Percentiles rank a stretch among this genome's conserved stretches.
phyloP scores from a whole-genome alignment of 1,140 invertebrate species.

The Drosophila mojavensis region DNA sequence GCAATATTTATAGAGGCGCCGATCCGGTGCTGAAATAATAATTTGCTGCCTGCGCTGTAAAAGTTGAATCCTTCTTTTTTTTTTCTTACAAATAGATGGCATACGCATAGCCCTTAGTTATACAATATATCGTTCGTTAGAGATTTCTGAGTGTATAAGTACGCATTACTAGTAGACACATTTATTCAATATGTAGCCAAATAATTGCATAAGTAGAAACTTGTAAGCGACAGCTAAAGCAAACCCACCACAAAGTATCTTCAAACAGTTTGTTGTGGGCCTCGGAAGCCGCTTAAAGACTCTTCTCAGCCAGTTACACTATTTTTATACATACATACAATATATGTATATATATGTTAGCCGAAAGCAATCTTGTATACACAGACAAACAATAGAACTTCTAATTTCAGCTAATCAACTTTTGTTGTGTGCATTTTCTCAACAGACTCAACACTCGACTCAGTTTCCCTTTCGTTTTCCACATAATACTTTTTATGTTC shows the following conservation, averaged over 20 bases:
- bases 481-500: not conserved
- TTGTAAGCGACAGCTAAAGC: conserved; percentile 44
- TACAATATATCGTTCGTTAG: conserved; percentile 3
- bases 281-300: conserved; percentile 54
- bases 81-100: conserved; percentile 1
- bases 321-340: conserved; percentile 38
- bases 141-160: conserved; percentile 10
- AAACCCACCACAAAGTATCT: conserved; percentile 66
- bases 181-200: conserved; percentile 13
- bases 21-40: not conserved
- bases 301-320: conserved; percentile 54
- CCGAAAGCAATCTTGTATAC: not conserved
- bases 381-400: not conserved
- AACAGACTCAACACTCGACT: conserved; percentile 26
- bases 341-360: conserved; percentile 9
- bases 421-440: conserved; percentile 69
- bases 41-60: conserved; percentile 7
- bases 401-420: conserved; percentile 27
- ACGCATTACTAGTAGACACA: not conserved
- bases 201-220: conserved; percentile 43
- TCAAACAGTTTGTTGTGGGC: conserved; percentile 61
- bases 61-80: conserved; percentile 3
- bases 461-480: conserved; percentile 38
- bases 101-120: conserved; percentile 20
- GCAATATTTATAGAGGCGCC: conserved; percentile 8